Evolutionary conservation across 2,113 vertebrate species (phyloP), one percentile per base, ranked within the genome.

Genomic region (Prunella fulvescens): DNA sequence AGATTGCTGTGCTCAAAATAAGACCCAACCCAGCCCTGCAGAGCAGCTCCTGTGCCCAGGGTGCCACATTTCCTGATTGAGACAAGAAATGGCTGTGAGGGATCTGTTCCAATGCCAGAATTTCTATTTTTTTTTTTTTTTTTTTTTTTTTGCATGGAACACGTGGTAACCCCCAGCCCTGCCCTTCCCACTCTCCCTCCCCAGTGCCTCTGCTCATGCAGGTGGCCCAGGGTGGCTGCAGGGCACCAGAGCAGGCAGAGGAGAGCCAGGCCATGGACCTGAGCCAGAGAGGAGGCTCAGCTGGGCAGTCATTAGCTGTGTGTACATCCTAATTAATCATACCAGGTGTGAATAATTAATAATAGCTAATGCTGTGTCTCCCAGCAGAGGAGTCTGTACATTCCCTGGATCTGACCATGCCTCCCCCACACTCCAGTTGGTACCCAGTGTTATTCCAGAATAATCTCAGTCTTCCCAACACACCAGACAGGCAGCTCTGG

Each of bases 51-150:
- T 40, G 14, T 1, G 2, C 57, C 47, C 70, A 44, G 47, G 42
- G 39, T 35, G n/a, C 40, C 80, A 54, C 23, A 45, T 47, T 29
- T 33, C 70, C 74, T 17, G 16, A 28, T 4, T 62, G 33, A 54
- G 18, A 58, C 31, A 73, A 86, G 42, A 57, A 86, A 57, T 9
- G 12, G 6, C 42, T 69, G 45, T 0, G 0, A 57, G 12, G 0
- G 1, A 47, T 29, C 33, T 28, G 18, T 48, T 57, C 56, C 44
- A 54, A 9, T 11, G 8, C 12, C 65, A 78, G 24, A 74, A 56
- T 6, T 31, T 8, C n/a, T n/a, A n/a, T 5, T 33, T 29, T 31
- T 11, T 12, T 28, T 33, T 29, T 9, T 20, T n/a, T n/a, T 8
- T 5, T 33, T 29, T 31, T 11, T 12, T 28, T 33, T 29, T 9